phyloP scores from a whole-genome alignment of 1,140 invertebrate genomes.

The Zaprionus capensis region DNA sequence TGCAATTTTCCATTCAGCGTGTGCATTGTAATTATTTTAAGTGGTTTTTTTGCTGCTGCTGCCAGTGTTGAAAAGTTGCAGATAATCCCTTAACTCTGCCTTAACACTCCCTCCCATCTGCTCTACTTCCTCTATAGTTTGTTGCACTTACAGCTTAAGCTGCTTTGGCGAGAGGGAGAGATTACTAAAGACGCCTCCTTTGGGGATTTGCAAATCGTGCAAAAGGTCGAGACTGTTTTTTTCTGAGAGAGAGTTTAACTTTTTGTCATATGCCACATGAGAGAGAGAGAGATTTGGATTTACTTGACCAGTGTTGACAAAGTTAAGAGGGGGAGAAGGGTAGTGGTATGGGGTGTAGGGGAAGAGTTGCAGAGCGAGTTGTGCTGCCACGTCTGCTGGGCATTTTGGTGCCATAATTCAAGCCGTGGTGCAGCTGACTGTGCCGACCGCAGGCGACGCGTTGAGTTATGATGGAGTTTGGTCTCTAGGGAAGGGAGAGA shows the following conservation, averaged over 20 bases:
- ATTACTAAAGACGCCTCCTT: not conserved
- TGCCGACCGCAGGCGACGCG: slow-evolving; percentile 29
- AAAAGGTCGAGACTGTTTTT: slow-evolving; percentile 1
- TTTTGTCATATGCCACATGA: slow-evolving; percentile 7
- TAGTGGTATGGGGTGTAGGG: not conserved
- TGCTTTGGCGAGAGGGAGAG: not conserved
- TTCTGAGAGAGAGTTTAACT: not conserved
- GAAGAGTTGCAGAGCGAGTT: not conserved
- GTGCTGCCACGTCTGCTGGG: not conserved
- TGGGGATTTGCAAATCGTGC: not conserved
- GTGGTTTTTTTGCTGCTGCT: slow-evolving; percentile 56
- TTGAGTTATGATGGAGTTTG: slow-evolving; percentile 35
- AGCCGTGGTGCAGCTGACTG: slow-evolving; percentile 37
- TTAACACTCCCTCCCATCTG: not conserved
- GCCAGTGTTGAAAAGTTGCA: not conserved
- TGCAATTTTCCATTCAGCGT: slow-evolving; percentile 15
- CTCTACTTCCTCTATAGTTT: not conserved
- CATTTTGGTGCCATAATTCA: slow-evolving; percentile 47
- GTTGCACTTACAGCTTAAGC: slow-evolving; percentile 1
- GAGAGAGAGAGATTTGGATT: not conserved
- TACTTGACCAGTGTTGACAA: slow-evolving; percentile 31
- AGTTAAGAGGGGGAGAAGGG: not conserved
- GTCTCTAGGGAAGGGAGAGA: no score
- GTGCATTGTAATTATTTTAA: slow-evolving; percentile 77
- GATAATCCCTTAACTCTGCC: not conserved